A percentile compares a stretch with the other conserved stretches of the same genome.
Conservation (phyloP, 2,888 invertebrate species). For the Leptothorax acervorum region DNA sequence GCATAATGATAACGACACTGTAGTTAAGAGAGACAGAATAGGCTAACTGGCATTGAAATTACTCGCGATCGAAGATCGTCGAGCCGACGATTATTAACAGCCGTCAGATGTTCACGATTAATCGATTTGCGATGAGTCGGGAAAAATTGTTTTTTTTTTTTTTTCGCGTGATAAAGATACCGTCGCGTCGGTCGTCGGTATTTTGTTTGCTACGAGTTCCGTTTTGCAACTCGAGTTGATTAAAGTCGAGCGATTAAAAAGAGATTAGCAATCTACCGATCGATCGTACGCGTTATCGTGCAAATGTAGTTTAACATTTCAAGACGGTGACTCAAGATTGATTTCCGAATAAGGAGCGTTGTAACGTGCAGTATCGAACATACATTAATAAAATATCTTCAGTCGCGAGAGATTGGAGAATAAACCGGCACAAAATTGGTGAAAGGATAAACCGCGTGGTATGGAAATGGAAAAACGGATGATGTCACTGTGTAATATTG, state of each 20-base stretch:
- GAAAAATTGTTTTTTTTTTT: neutral
- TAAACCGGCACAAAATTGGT: neutral
- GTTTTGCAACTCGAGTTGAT: neutral
- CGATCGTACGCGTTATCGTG: constrained; percentile 34
- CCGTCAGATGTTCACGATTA: too few species aligned
- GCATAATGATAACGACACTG: too few species aligned
- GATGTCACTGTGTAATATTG: neutral
- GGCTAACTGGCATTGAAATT: constrained; percentile 16
- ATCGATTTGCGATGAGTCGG: neutral
- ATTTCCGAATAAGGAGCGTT: too few species aligned
- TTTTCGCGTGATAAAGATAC: neutral
- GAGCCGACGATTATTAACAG: neutral
- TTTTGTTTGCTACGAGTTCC: neutral
- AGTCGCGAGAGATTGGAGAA: neutral
- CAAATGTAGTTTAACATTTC: neutral
- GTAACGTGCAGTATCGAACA: too few species aligned
- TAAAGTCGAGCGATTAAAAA: neutral
- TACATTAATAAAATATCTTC: neutral
- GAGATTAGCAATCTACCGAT: constrained; percentile 16
- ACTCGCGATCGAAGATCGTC: neutral
- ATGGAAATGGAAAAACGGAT: neutral
- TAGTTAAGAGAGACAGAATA: too few species aligned
- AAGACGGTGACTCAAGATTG: neutral
- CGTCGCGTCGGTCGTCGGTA: neutral
- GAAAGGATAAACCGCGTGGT: neutral